phyloP scores from a whole-genome alignment of 2,888 invertebrate species.

The Mylabris sibirica region DNA sequence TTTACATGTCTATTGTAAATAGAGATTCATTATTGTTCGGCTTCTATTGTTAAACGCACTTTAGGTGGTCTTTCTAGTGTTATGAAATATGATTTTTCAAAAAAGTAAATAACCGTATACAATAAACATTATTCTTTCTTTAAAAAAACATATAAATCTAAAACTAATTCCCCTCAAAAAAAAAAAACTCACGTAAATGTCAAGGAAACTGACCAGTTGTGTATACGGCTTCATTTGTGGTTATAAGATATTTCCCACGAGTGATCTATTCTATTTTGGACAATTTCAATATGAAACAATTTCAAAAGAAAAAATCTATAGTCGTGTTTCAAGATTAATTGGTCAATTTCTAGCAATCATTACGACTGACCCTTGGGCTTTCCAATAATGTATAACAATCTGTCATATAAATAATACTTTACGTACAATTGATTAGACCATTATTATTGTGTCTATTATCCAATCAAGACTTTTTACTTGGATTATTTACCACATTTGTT shows the following conservation, averaged over 20 bases:
- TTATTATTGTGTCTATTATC: slow-evolving; percentile 1
- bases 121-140: background rate
- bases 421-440: background rate
- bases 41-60: background rate
- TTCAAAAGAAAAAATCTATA: background rate
- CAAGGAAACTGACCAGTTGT: slow-evolving; percentile 5
- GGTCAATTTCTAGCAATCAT: background rate
- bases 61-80: background rate
- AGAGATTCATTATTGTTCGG: background rate
- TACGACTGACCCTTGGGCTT: background rate
- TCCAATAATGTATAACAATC: background rate
- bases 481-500: background rate
- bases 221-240: slow-evolving; percentile 9
- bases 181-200: background rate
- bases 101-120: background rate
- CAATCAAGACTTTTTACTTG: background rate
- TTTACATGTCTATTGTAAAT: background rate
- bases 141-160: background rate
- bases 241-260: slow-evolving; percentile 8
- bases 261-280: background rate
- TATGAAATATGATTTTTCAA: background rate
- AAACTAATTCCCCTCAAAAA: background rate
- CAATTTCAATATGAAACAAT: background rate
- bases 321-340: slow-evolving; percentile 2
- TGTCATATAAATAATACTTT: slow-evolving; percentile 1